Evolutionary conservation across 2,113 vertebrate genomes (phyloP).

Genomic region (Parus major): DNA sequence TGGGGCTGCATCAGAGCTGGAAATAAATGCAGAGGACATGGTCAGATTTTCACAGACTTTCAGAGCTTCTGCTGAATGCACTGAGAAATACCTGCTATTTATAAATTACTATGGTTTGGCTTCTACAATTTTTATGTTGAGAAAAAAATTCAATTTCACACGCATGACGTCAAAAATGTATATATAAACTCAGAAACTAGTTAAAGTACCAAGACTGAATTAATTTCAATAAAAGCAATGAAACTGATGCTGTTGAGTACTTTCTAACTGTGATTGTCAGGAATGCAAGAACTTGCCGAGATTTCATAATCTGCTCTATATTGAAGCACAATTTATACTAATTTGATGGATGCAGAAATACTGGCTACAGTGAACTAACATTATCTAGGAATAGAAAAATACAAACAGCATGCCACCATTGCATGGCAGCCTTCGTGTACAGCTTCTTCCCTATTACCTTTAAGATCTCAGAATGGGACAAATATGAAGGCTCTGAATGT

Average conservation of each 20-base stretch:
- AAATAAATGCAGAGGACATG: neutral
- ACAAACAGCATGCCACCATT: neutral
- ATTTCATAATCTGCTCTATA: conserved; percentile 4
- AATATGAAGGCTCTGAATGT: neutral
- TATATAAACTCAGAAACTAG: neutral
- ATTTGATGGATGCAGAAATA: conserved; percentile 1
- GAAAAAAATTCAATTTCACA: neutral
- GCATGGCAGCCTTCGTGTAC: neutral
- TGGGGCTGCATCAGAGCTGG: neutral
- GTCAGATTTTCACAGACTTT: neutral
- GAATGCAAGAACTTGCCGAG: neutral
- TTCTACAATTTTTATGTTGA: neutral
- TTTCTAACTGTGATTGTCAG: neutral
- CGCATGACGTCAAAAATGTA: neutral
- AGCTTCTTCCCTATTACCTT: neutral
- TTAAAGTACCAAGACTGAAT: neutral
- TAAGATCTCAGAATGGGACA: neutral
- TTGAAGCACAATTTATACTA: neutral
- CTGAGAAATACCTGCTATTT: neutral
- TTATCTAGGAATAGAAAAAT: neutral
- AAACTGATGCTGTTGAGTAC: neutral
- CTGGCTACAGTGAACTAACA: neutral
- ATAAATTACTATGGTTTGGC: neutral
- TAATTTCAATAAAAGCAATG: neutral
- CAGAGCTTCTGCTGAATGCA: neutral